These are phyloP conservation scores for Porites rus DNA, from an alignment of 92 coral and sea anemone species.

Conservation along the genomic window DNA sequence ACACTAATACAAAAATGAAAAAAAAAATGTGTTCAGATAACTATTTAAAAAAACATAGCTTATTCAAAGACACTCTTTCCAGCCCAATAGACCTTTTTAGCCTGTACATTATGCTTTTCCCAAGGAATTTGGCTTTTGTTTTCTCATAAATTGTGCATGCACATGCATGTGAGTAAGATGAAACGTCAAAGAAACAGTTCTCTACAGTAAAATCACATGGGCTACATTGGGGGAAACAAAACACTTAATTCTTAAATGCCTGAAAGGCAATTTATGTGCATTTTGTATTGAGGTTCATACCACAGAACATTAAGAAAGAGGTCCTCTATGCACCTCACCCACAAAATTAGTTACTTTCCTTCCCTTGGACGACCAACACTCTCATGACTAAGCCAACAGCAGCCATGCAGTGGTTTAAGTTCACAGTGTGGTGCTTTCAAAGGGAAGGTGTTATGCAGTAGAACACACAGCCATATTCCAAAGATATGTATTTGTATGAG, in stretches of 20 bases:
- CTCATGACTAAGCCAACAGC: conserved; percentile 83
- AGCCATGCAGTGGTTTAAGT: conserved; percentile 65
- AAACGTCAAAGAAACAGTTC: too few relatives aligned
- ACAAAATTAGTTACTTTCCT: conserved; percentile 92
- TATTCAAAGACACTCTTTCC: too few relatives aligned
- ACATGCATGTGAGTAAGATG: too few relatives aligned
- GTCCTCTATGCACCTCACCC: conserved; percentile 95
- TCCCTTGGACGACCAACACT: conserved; percentile 96
- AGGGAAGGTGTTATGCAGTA: conserved; percentile 50
- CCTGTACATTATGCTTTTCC: too few relatives aligned
- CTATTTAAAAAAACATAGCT: too few relatives aligned
- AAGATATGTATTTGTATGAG: background rate
- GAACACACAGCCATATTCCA: background rate
- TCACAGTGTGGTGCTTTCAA: conserved; percentile 89
- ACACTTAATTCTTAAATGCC: background rate
- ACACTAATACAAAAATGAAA: too few relatives aligned
- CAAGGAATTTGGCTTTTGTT: too few relatives aligned
- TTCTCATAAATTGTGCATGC: too few relatives aligned
- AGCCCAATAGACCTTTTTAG: too few relatives aligned
- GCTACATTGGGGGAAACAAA: too few relatives aligned
- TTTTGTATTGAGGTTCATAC: conserved; percentile 90
- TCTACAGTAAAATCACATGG: too few relatives aligned
- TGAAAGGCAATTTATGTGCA: conserved; percentile 49
- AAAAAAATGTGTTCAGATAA: too few relatives aligned
- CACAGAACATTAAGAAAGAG: conserved; percentile 88